Percentiles rank a stretch among this genome's conserved stretches.
phyloP scores from a whole-genome alignment of 2,888 invertebrate genomes.

The Cylindroiulus punctatus region DNA sequence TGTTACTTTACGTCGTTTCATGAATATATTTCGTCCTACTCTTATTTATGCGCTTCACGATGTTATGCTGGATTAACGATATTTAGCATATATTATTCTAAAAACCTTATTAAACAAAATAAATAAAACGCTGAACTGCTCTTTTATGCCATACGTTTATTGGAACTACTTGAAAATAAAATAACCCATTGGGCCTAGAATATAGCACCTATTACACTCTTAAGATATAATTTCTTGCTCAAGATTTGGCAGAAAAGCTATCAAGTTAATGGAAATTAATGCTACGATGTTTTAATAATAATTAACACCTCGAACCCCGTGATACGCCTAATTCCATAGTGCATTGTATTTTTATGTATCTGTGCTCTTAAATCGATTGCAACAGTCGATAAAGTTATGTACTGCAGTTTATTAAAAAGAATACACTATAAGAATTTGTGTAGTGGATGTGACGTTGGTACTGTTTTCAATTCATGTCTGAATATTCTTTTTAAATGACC shows the following conservation, averaged over 20 bases:
- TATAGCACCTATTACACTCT: neutral
- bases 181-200: neutral
- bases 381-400: no score
- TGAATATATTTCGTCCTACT: neutral
- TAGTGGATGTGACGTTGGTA: no score
- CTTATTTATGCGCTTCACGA: neutral
- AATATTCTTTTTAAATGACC: no score
- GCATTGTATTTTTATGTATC: neutral
- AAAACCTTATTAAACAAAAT: neutral
- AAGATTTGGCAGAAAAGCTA: neutral
- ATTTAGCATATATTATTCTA: neutral
- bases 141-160: neutral
- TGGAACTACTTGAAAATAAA: neutral
- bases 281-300: neutral
- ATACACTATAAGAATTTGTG: no score
- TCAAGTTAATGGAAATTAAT: neutral
- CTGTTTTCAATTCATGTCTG: no score
- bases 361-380: no score
- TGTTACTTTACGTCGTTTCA: neutral
- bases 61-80: neutral
- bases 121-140: neutral
- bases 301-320: neutral
- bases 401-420: no score
- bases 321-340: neutral
- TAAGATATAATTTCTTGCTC: neutral